These are phyloP conservation scores for Thecophora atra DNA, from an alignment of 2,888 invertebrate genomes.

Conservation along the genomic window DNA sequence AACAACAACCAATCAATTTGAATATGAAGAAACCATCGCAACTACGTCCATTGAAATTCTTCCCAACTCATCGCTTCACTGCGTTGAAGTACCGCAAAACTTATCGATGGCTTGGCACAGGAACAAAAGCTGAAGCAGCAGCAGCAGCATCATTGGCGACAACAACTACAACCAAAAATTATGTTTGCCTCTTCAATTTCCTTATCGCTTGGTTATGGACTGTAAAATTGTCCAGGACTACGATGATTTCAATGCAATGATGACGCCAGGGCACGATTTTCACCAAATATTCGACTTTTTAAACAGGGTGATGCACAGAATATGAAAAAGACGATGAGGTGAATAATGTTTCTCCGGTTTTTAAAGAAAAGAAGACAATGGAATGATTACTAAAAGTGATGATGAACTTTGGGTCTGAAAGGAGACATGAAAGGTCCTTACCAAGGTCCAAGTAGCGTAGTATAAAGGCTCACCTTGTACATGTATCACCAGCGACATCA, in stretches of 20 bases:
- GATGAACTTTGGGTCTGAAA: no score
- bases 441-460: no score
- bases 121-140: conserved; percentile 24
- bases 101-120: conserved; percentile 47
- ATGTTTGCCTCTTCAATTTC: conserved; percentile 33
- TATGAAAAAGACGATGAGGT: no score
- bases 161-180: conserved; percentile 32
- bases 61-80: conserved; percentile 44
- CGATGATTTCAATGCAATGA: neutral
- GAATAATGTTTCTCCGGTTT: no score
- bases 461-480: no score
- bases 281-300: neutral
- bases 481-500: no score
- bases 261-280: neutral
- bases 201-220: conserved; percentile 38
- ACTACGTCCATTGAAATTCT: conserved; percentile 31
- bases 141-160: conserved; percentile 30
- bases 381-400: no score
- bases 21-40: conserved; percentile 22
- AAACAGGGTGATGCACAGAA: neutral
- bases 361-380: no score
- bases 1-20: conserved; percentile 39
- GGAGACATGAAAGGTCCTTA: no score
- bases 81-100: conserved; percentile 34
- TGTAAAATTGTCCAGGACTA: conserved; percentile 46